Conservation (phyloP, 2,797 vertebrate genomes). For the Galagoides demidoff region DNA sequence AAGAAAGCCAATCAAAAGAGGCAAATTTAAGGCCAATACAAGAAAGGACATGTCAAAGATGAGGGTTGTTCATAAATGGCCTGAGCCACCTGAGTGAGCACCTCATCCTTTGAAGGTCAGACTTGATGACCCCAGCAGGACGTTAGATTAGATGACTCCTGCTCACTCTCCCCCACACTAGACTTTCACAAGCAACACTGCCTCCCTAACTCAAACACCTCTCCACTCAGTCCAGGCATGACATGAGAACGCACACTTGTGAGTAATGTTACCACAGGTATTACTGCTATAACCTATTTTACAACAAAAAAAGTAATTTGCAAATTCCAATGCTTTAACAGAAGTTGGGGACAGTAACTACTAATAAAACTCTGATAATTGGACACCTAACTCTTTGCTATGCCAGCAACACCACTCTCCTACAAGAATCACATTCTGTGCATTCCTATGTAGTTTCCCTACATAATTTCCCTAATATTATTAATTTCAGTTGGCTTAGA, state of each 20-base stretch:
- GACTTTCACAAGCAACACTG: not conserved
- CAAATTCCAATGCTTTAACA: not conserved
- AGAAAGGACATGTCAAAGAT: not conserved
- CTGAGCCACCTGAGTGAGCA: not conserved
- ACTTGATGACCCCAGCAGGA: not conserved
- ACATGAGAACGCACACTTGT: not conserved
- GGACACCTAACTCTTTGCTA: not conserved
- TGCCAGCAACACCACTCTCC: not conserved
- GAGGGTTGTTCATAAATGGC: not conserved
- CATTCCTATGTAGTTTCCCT: not conserved
- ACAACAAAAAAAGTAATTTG: not conserved
- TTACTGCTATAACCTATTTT: not conserved
- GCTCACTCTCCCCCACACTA: not conserved
- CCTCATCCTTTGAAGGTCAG: not conserved
- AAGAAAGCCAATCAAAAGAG: not conserved
- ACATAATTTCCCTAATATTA: not conserved
- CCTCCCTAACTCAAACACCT: not conserved
- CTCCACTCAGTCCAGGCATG: not conserved
- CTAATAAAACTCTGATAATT: not conserved
- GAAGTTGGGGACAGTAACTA: not conserved
- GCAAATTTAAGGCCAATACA: not conserved
- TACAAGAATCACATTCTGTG: not conserved
- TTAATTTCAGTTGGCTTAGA: not conserved
- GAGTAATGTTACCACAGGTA: not conserved
- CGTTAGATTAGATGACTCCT: not conserved